A percentile compares a stretch with the other conserved stretches of the same genome.
Evolutionary conservation across 2,888 invertebrate genomes (phyloP).

Genomic region (Lathronympha strigana): DNA sequence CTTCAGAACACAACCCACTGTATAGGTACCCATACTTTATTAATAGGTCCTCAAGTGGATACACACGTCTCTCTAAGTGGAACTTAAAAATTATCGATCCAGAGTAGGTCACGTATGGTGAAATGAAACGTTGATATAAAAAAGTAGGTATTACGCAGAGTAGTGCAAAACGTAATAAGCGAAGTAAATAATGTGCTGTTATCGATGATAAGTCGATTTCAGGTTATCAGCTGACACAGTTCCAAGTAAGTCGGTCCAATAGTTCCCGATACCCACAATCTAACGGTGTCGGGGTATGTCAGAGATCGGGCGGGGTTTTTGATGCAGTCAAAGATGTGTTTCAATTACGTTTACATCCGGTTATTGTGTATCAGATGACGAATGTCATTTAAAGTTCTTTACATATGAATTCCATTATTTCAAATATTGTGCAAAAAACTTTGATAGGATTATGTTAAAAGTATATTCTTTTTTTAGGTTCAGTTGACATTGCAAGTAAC

Average conservation of each 20-base stretch:
- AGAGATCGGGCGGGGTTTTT: background rate
- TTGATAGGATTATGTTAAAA: no score
- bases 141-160: background rate
- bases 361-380: no score
- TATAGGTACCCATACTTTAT: no score
- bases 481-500: no score
- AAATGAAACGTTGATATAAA: background rate
- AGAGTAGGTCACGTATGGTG: background rate
- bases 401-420: no score
- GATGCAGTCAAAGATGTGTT: background rate
- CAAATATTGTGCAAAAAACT: no score
- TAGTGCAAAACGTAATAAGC: constrained; percentile 30
- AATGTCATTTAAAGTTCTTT: no score
- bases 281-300: constrained; percentile 3
- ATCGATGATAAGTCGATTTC: constrained; percentile 34
- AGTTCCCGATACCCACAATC: constrained; percentile 20
- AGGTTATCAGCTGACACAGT: constrained; percentile 41
- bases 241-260: constrained; percentile 35
- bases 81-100: background rate
- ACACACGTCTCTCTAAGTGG: background rate
- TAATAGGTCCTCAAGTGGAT: no score
- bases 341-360: background rate
- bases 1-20: no score
- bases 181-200: constrained; percentile 15
- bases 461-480: no score